phyloP scores from a whole-genome alignment of 2,113 vertebrate species.

The Anhinga anhinga region DNA sequence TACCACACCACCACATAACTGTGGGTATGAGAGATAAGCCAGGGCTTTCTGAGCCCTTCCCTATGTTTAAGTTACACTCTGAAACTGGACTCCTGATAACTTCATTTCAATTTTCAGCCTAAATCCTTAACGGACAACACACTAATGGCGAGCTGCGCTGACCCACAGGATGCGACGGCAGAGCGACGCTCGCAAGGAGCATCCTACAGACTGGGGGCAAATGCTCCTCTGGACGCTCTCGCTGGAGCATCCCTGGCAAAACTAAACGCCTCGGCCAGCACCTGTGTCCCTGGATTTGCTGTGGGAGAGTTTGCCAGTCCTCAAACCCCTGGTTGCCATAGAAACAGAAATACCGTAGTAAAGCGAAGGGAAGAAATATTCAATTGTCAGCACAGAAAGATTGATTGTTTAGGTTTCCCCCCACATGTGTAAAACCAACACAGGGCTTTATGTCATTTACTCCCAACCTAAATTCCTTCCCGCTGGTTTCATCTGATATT shows the following conservation, averaged over 20 bases:
- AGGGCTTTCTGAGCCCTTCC: not conserved
- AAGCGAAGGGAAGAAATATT: slow-evolving; percentile 66
- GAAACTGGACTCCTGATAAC: not conserved
- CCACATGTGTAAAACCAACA: not conserved
- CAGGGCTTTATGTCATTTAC: slow-evolving; percentile 65
- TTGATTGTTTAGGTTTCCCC: slow-evolving; percentile 52
- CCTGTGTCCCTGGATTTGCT: not conserved
- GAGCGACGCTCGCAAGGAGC: not conserved
- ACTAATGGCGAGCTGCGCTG: accelerated
- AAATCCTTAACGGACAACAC: not conserved
- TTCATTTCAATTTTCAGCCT: not conserved
- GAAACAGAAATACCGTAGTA: slow-evolving; percentile 70
- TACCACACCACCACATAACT: accelerated
- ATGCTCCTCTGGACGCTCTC: not conserved
- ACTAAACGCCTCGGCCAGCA: not conserved
- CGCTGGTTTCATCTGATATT: slow-evolving; percentile 53
- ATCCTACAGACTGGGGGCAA: not conserved
- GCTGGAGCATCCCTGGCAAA: not conserved
- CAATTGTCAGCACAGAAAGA: slow-evolving; percentile 66
- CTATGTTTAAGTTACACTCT: accelerated
- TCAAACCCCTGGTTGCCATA: slow-evolving; percentile 73
- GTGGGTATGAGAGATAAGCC: not conserved
- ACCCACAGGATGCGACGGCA: accelerated
- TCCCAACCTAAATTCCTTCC: slow-evolving; percentile 63
- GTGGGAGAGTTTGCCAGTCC: slow-evolving; percentile 53